phyloP scores from a whole-genome alignment of 2,888 invertebrate species.

The Lepidocyrtoides sp. region DNA sequence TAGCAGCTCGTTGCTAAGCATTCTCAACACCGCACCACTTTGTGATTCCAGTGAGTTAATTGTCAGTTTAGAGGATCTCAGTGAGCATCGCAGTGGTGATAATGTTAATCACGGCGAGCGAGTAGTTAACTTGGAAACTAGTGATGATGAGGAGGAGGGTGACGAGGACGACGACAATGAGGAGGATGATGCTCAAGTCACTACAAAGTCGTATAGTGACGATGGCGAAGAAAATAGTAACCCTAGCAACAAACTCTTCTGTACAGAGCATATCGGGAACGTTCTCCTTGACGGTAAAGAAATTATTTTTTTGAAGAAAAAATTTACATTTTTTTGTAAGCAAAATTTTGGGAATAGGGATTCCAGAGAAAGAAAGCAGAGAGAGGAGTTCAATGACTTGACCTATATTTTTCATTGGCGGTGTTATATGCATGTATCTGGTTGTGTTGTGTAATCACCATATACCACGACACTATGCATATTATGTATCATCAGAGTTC shows the following conservation, averaged over 20 bases:
- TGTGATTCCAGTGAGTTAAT: slow-evolving; percentile 52
- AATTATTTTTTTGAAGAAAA: too few relatives aligned
- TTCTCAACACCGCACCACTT: slow-evolving; percentile 37
- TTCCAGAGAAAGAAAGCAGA: not conserved
- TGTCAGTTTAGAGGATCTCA: slow-evolving; percentile 33
- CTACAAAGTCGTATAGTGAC: not conserved
- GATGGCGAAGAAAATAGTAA: slow-evolving; percentile 10
- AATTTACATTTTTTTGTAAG: too few relatives aligned
- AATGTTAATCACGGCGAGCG: not conserved
- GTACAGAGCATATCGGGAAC: slow-evolving; percentile 78
- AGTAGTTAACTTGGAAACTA: not conserved
- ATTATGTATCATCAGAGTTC: not conserved
- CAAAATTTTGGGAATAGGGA: slow-evolving; percentile 9
- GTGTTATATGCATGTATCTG: too few relatives aligned
- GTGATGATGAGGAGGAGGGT: not conserved
- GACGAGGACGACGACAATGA: not conserved
- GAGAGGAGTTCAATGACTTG: slow-evolving; percentile 71
- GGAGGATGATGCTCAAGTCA: not conserved
- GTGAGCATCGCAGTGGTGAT: not conserved
- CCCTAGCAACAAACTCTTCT: slow-evolving; percentile 46
- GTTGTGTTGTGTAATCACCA: not conserved
- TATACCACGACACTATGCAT: slow-evolving; percentile 31
- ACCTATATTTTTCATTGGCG: slow-evolving; percentile 37
- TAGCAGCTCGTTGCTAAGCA: slow-evolving; percentile 27
- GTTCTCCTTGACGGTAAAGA: slow-evolving; percentile 78